Evolutionary conservation across 2,888 invertebrate genomes (phyloP).

Genomic region (Dicycla oo): DNA sequence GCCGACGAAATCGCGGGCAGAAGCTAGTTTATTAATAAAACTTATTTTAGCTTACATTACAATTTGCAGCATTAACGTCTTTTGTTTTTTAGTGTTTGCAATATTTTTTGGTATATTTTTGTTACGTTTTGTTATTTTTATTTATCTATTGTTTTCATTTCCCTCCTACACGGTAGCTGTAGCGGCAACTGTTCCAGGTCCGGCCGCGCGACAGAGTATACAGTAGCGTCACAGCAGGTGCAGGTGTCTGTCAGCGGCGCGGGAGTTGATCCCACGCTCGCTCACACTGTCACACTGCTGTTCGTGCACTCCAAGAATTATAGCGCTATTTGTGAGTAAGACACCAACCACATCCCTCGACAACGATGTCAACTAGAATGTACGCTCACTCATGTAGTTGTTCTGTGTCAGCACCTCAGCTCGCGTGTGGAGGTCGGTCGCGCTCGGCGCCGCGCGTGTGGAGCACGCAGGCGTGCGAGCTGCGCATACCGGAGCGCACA

Average conservation of each 20-base stretch:
- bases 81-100: too few relatives aligned
- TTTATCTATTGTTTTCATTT: constrained; percentile 47
- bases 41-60: neutral
- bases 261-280: constrained; percentile 80
- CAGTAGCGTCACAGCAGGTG: constrained; percentile 91
- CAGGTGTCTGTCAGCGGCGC: constrained; percentile 79
- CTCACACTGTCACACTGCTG: constrained; percentile 79
- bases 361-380: neutral
- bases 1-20: too few relatives aligned
- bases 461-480: constrained; percentile 84
- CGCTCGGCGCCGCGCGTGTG: constrained; percentile 85
- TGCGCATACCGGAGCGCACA: constrained; percentile 81
- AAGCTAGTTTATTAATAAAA: neutral
- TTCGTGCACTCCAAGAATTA: constrained; percentile 84
- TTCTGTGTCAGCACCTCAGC: constrained; percentile 75
- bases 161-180: constrained; percentile 66
- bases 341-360: neutral
- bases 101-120: neutral
- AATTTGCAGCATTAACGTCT: neutral
- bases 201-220: constrained; percentile 92
- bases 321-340: constrained; percentile 80
- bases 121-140: constrained; percentile 12
- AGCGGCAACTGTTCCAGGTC: constrained; percentile 88
- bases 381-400: constrained; percentile 7
- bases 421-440: constrained; percentile 83